phyloP scores from a whole-genome alignment of 53 echinoderm and acorn worm genomes.

The Luidia sarsii region DNA sequence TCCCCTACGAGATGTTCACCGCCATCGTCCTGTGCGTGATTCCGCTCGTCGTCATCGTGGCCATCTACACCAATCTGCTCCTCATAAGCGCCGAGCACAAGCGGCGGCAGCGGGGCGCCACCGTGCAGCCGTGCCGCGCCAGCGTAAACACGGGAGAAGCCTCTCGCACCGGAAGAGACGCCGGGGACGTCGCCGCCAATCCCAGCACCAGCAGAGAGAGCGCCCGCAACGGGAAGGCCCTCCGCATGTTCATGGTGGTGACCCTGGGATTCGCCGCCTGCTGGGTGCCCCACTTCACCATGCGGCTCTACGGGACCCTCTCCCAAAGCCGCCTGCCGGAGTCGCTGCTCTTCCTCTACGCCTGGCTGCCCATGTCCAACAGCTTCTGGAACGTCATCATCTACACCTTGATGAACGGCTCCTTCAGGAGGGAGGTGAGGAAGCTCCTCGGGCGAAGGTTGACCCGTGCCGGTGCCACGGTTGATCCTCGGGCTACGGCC shows the following conservation, averaged over 20 bases:
- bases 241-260: conserved; percentile 43
- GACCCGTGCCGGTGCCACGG: too few species aligned
- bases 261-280: conserved; percentile 22
- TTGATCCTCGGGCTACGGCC: too few species aligned
- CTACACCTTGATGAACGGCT: conserved; percentile 44
- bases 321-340: not conserved
- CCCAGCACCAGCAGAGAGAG: not conserved
- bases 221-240: conserved; percentile 18
- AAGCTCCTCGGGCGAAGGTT: not conserved
- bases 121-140: not conserved
- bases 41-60: conserved; percentile 1
- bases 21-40: conserved; percentile 21
- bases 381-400: conserved; percentile 60
- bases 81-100: conserved; percentile 18
- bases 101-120: conserved; percentile 3
- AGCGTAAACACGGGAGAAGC: too few species aligned
- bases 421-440: conserved; percentile 20
- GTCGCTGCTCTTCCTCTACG: conserved; percentile 9
- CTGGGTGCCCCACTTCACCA: conserved; percentile 34
- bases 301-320: conserved; percentile 22
- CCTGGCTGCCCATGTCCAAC: conserved; percentile 53
- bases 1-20: not conserved
- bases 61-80: conserved; percentile 10
- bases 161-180: not conserved
- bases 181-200: not conserved